Evolutionary conservation across 1,140 invertebrate species (phyloP).

Genomic region (Apis florea): DNA sequence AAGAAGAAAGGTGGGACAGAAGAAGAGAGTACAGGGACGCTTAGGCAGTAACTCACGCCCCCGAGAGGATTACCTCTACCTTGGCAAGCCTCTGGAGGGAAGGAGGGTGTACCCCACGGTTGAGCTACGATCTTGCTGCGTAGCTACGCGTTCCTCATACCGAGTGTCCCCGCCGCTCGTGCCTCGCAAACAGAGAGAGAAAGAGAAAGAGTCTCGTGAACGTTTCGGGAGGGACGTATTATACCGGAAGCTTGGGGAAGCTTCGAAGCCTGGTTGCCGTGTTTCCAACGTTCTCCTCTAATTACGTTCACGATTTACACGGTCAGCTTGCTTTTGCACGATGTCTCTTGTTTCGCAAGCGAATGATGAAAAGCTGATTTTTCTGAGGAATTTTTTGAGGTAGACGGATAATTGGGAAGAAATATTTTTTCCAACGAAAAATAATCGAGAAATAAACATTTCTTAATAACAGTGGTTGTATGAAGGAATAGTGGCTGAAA

Average conservation of each 20-base stretch:
- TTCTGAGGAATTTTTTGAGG: too few species aligned
- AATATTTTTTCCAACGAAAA: too few species aligned
- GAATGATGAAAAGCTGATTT: too few species aligned
- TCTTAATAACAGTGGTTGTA: too few species aligned
- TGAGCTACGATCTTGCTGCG: slow-evolving; percentile 80
- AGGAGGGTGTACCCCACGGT: slow-evolving; percentile 74
- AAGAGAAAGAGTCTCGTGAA: slow-evolving; percentile 44
- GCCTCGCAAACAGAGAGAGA: slow-evolving; percentile 68
- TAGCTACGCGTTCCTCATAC: slow-evolving; percentile 81
- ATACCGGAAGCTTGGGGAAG: slow-evolving; percentile 55
- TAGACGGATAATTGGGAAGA: too few species aligned
- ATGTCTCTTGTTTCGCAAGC: too few species aligned
- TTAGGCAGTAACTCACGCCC: slow-evolving; percentile 80
- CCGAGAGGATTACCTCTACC: slow-evolving; percentile 80
- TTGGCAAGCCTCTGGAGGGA: slow-evolving; percentile 74
- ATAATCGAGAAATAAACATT: too few species aligned
- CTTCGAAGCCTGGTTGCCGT: slow-evolving; percentile 7
- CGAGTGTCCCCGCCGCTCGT: slow-evolving; percentile 75
- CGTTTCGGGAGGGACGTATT: slow-evolving; percentile 40
- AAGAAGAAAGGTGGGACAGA: slow-evolving; percentile 51
- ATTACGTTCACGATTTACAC: slow-evolving; percentile 36
- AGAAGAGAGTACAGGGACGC: slow-evolving; percentile 67
- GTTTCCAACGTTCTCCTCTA: slow-evolving; percentile 25
- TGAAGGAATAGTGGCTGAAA: too few species aligned
- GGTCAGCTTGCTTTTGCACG: slow-evolving; percentile 15